Evolutionary conservation across 2,888 invertebrate genomes (phyloP).

Genomic region (Tetramorium bicarinatum): DNA sequence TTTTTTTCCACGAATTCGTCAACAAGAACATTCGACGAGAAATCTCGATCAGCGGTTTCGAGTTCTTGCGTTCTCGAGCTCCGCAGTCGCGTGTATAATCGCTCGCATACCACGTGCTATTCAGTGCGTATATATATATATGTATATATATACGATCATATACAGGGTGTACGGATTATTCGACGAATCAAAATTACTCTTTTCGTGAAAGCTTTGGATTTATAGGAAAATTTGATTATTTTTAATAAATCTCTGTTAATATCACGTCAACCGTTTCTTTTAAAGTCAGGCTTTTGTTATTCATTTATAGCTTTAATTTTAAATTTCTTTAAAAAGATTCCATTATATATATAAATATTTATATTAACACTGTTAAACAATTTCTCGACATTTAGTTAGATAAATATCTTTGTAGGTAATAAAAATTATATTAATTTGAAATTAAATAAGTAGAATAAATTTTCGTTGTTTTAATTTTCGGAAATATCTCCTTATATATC

Average conservation of each 20-base stretch:
- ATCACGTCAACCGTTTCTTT: background rate
- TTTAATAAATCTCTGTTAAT: background rate
- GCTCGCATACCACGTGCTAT: conserved; percentile 55
- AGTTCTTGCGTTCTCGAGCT: conserved; percentile 37
- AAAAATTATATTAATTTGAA: background rate
- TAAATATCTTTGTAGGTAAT: background rate
- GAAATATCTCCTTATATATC: background rate
- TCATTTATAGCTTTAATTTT: background rate
- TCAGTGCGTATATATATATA: conserved; percentile 51
- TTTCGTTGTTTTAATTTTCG: background rate
- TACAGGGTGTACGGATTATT: conserved; percentile 31
- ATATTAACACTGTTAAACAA: background rate
- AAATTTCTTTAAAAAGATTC: background rate
- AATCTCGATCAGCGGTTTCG: conserved; percentile 49
- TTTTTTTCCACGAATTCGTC: conserved; percentile 26
- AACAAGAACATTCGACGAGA: conserved; percentile 35
- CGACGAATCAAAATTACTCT: background rate
- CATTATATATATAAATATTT: background rate
- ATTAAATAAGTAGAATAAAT: background rate
- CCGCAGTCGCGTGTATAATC: conserved; percentile 53
- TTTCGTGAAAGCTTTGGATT: background rate
- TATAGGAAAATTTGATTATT: background rate
- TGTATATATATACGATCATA: conserved; percentile 1
- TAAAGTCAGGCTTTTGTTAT: background rate
- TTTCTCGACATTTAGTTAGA: background rate